These are phyloP conservation scores for Digitonthophagus gazella DNA, from an alignment of 2,888 invertebrate species.

Conservation along the genomic window DNA sequence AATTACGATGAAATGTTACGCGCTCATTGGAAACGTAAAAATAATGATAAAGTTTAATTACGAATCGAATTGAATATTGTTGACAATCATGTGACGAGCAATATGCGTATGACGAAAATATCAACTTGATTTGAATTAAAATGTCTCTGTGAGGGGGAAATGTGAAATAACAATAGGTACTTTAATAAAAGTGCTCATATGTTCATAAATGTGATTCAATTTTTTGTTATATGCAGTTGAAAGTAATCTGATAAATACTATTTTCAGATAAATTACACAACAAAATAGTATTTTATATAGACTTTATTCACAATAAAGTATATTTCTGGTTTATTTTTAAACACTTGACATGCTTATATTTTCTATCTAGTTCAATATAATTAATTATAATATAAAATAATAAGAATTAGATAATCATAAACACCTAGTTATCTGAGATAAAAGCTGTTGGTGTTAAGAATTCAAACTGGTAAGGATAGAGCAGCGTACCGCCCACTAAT, in stretches of 20 bases:
- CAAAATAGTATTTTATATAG: background rate
- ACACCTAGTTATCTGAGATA: no score
- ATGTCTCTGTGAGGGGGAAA: background rate
- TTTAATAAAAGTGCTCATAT: background rate
- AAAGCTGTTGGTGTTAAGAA: no score
- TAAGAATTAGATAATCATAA: no score
- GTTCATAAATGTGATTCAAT: no score
- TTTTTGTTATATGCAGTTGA: no score
- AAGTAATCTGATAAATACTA: no score
- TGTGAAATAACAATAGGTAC: background rate
- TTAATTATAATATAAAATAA: no score
- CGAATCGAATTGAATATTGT: background rate
- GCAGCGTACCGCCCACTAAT: background rate
- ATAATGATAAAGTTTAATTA: background rate
- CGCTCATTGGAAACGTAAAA: background rate
- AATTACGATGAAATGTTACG: background rate
- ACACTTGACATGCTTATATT: no score
- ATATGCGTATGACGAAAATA: background rate
- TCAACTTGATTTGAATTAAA: background rate
- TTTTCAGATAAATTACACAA: no score
- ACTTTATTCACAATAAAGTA: background rate
- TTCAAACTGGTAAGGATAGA: no score
- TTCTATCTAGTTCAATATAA: no score
- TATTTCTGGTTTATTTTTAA: background rate
- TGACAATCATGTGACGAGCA: background rate